A percentile compares a stretch with the other conserved stretches of the same genome.
These are phyloP conservation scores for Aleiodes sp. DNA, from an alignment of 1,140 invertebrate genomes.

Conservation along the genomic window DNA sequence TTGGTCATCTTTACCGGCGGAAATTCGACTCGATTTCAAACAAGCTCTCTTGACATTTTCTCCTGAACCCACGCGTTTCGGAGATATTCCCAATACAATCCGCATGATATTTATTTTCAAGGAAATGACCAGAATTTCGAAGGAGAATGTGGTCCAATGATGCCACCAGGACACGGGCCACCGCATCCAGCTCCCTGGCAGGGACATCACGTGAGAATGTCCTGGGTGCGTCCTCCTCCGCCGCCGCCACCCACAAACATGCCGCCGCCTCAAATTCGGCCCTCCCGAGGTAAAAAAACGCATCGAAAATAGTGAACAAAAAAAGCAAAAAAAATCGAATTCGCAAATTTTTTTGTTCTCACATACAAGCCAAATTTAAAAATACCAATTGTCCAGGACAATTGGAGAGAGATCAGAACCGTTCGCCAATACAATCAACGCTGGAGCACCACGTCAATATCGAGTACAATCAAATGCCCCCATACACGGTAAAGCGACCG, in stretches of 20 bases:
- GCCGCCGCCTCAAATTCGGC: slow-evolving; percentile 61
- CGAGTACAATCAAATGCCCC: slow-evolving; percentile 53
- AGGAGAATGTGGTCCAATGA: slow-evolving; percentile 43
- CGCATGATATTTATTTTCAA: slow-evolving; percentile 27
- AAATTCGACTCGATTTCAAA: too few species aligned
- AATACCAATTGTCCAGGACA: slow-evolving; percentile 42
- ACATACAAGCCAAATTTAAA: neutral
- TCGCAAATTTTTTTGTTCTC: neutral
- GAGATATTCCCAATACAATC: too few species aligned
- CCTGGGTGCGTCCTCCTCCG: slow-evolving; percentile 56
- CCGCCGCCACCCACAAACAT: slow-evolving; percentile 54
- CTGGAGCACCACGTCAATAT: slow-evolving; percentile 50
- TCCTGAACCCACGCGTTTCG: too few species aligned
- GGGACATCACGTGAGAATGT: slow-evolving; percentile 50
- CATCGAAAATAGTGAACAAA: neutral
- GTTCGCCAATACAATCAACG: slow-evolving; percentile 47
- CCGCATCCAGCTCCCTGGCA: slow-evolving; percentile 54
- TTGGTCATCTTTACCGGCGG: too few species aligned
- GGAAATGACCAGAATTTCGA: slow-evolving; percentile 53
- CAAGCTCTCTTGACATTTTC: too few species aligned
- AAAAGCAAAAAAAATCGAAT: too few species aligned
- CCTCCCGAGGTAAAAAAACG: slow-evolving; percentile 52
- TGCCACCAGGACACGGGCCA: slow-evolving; percentile 34
- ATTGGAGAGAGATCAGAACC: slow-evolving; percentile 45
- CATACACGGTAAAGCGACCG: slow-evolving; percentile 50